These are phyloP conservation scores for Charanyca ferruginea DNA, from an alignment of 2,888 invertebrate species.

Conservation along the genomic window DNA sequence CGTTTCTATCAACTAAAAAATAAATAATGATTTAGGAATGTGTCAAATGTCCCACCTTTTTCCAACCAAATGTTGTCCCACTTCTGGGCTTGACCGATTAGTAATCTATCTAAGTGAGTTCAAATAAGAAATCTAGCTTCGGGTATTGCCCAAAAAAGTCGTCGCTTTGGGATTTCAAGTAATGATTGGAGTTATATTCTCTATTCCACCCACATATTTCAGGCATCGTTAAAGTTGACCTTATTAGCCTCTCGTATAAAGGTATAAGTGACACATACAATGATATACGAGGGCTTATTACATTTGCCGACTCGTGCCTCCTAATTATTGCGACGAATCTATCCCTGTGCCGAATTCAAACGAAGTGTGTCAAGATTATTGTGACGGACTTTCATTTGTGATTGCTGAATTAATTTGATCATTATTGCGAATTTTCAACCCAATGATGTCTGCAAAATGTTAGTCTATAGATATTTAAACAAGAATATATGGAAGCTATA, in stretches of 20 bases:
- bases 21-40: not conserved
- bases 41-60: not conserved
- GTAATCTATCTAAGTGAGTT: not conserved
- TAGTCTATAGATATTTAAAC: not conserved
- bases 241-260: constrained; percentile 26
- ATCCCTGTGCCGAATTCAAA: constrained; percentile 25
- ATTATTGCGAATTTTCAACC: constrained; percentile 20
- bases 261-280: constrained; percentile 13
- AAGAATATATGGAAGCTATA: not conserved
- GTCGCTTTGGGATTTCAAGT: not conserved
- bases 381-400: constrained; percentile 7
- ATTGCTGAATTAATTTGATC: constrained; percentile 39
- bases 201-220: constrained; percentile 16
- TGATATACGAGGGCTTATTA: constrained; percentile 22
- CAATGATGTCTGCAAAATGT: constrained; percentile 20
- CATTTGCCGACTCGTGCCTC: constrained; percentile 13
- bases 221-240: constrained; percentile 37
- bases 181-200: constrained; percentile 20
- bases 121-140: not conserved
- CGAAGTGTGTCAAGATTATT: constrained; percentile 37
- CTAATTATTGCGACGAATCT: constrained; percentile 41
- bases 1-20: not conserved
- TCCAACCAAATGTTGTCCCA: not conserved
- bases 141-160: not conserved
- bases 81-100: not conserved